Conservation (phyloP, 2,797 vertebrate genomes). For the Mus spretus region DNA sequence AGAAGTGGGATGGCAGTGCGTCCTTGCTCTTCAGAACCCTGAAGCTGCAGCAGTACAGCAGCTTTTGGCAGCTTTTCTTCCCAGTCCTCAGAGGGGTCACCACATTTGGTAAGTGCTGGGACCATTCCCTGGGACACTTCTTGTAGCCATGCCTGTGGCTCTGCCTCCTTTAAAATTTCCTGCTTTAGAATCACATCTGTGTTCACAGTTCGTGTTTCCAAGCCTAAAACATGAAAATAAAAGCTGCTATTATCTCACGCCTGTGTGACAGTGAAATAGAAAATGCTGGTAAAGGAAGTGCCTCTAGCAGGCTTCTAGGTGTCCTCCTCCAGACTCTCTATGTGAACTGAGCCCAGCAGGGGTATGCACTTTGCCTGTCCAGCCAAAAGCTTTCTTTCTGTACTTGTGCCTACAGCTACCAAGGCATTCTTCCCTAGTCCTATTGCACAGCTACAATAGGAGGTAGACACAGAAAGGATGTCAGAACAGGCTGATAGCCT, state of each 20-base stretch:
- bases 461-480: background rate
- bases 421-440: background rate
- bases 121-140: background rate
- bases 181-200: conserved; percentile 74
- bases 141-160: conserved; percentile 41
- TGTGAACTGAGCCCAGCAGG: background rate
- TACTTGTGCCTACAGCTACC: background rate
- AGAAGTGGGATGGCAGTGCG: background rate
- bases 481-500: background rate
- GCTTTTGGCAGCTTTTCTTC: conserved; percentile 5
- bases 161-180: conserved; percentile 68
- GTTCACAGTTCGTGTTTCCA: conserved; percentile 64
- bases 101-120: background rate
- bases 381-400: background rate
- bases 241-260: conserved; percentile 20
- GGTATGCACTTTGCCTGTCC: background rate
- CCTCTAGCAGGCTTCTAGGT: background rate
- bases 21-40: conserved; percentile 46
- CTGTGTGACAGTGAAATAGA: background rate
- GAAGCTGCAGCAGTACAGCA: background rate
- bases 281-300: background rate
- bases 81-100: background rate
- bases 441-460: background rate
- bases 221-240: conserved; percentile 74
- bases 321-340: background rate